A percentile compares a stretch with the other conserved stretches of the same genome.
Evolutionary conservation across 1,140 invertebrate species (phyloP).

Genomic region (Panagrolaimus sp.): DNA sequence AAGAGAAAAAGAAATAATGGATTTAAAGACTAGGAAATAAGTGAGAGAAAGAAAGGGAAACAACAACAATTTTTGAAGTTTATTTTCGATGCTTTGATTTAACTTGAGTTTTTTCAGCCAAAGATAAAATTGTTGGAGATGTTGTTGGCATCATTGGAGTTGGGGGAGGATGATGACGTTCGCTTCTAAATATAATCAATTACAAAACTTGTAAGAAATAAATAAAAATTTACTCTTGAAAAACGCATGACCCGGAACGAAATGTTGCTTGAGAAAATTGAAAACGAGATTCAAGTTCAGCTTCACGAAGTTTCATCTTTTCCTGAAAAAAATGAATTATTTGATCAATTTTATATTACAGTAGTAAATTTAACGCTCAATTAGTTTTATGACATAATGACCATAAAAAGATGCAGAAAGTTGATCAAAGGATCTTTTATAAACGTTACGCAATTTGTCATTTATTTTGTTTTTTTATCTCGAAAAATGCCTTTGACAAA

Average conservation of each 20-base stretch:
- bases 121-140: too few relatives aligned
- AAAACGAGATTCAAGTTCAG: background rate
- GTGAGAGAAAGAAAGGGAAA: background rate
- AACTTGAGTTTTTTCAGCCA: background rate
- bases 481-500: too few relatives aligned
- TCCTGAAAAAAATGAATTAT: slow-evolving; percentile 4
- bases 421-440: too few relatives aligned
- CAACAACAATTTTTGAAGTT: background rate
- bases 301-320: background rate
- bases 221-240: background rate
- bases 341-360: too few relatives aligned
- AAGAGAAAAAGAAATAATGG: too few relatives aligned
- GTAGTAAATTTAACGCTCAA: too few relatives aligned
- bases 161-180: background rate
- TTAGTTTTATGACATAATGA: too few relatives aligned
- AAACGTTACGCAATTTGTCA: too few relatives aligned
- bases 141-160: background rate
- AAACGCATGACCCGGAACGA: background rate
- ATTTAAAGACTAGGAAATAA: background rate
- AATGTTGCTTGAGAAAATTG: slow-evolving; percentile 2
- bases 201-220: too few relatives aligned
- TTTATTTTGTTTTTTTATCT: too few relatives aligned
- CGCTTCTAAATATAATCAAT: too few relatives aligned
- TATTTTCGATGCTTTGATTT: slow-evolving; percentile 1
- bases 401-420: too few relatives aligned